phyloP scores from a whole-genome alignment of 1,140 invertebrate genomes.

The Drosophila willistoni region DNA sequence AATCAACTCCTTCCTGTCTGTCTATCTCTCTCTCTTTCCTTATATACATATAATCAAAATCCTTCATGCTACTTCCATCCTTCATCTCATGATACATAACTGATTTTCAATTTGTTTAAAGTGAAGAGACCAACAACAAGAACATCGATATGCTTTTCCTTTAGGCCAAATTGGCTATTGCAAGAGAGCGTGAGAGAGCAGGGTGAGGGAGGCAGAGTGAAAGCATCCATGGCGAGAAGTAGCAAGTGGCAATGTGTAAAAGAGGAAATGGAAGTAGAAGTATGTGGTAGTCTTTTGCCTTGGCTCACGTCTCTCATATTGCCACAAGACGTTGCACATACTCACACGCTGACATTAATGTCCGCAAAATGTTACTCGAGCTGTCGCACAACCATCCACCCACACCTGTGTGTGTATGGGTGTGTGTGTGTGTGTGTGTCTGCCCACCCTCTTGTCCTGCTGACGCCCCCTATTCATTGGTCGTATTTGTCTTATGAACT shows the following conservation, averaged over 20 bases:
- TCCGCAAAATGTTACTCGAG: slow-evolving; percentile 57
- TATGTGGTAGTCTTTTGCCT: neutral
- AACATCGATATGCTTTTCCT: slow-evolving; percentile 14
- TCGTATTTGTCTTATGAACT: slow-evolving; percentile 77
- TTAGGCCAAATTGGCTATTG: slow-evolving; percentile 15
- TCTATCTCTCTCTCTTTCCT: neutral
- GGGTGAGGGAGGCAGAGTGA: too few species aligned
- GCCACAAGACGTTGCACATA: slow-evolving; percentile 45
- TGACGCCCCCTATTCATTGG: slow-evolving; percentile 36
- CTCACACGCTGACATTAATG: slow-evolving; percentile 63
- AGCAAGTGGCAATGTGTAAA: slow-evolving; percentile 9
- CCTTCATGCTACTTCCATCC: neutral
- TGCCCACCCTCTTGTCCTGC: neutral
- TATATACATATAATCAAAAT: neutral
- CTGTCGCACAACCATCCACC: slow-evolving; percentile 39
- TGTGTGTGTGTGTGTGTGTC: neutral
- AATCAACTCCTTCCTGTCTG: neutral
- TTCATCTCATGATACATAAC: slow-evolving; percentile 24
- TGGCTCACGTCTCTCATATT: slow-evolving; percentile 52
- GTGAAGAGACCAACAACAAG: slow-evolving; percentile 18
- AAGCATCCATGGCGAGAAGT: neutral
- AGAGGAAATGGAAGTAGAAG: slow-evolving; percentile 13
- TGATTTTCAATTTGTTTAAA: slow-evolving; percentile 57
- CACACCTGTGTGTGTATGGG: neutral
- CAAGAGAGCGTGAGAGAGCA: neutral